Evolutionary conservation across 30 jellyfish, hydroid and myxozoan species (phyloP), one percentile per base, ranked within the genome.

Genomic region (Aurelia sp.): DNA sequence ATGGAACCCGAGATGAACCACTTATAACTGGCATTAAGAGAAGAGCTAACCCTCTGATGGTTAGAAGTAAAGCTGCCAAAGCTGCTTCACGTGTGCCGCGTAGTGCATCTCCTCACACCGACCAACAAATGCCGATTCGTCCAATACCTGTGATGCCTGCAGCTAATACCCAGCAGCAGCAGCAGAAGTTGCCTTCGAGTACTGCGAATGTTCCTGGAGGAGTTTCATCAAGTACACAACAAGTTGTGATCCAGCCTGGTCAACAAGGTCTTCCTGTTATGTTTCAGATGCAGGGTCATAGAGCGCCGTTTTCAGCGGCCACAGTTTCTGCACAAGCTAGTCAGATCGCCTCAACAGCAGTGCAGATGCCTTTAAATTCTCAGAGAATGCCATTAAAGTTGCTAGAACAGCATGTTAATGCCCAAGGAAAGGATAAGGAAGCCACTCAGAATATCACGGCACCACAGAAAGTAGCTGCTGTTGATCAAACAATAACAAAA

Each of bases 21-120:
- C 16, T 80, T 7, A 82, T 92, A 17, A 58, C 97, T 20, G 98
- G 98, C 30, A 84, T 93, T 12, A 96, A 76, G 48, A 57, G 92
- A 30, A 75, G 97, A 55, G 85, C 92, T 8, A 75, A n/a, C 62
- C 97, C 98, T 10, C 55, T 84, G 38, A 63, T 74, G 50, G 82
- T 93, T 17, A 89, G 70, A 41, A 93, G 80, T 80, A 78, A 65
- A 77, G 72, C 74, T 58, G 63, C 91, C 61, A 76, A 76, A 44
- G 41, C 77, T 9, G 63, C 60, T 3, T 58, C 64, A 16, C 83
- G 85, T 13, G 77, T 31, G 19, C 96, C 96, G 2, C 80, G 72
- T 83, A 68, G 44, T 13, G 20, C 83, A 13, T 33, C 86, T 0
- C 27, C 77, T 4, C 79, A 62, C 5, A 30, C 0, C 16, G 86